A percentile compares a stretch with the other conserved stretches of the same genome.
phyloP scores from a whole-genome alignment of 2,888 invertebrate species.

The Watsonalla binaria region DNA sequence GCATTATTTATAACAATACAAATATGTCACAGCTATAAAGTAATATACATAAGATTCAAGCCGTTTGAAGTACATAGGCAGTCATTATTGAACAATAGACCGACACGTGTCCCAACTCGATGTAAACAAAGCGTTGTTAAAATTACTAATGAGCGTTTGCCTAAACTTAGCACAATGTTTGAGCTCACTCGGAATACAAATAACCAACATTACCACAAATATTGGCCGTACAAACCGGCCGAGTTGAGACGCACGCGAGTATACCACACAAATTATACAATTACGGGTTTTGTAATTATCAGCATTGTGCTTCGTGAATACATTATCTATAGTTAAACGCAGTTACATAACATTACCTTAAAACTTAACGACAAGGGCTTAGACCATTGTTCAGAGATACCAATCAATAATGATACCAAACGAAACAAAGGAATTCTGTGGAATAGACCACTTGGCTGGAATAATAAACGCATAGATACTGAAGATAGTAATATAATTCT shows the following conservation, averaged over 20 bases:
- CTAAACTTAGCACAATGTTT: constrained; percentile 57
- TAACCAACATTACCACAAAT: constrained; percentile 35
- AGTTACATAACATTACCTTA: background rate
- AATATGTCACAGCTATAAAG: constrained; percentile 11
- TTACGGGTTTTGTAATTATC: constrained; percentile 1
- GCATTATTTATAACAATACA: background rate
- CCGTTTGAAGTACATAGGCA: constrained; percentile 11
- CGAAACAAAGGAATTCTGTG: too few species aligned
- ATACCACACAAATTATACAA: constrained; percentile 5
- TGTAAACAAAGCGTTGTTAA: constrained; percentile 60
- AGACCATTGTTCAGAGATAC: background rate
- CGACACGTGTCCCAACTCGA: constrained; percentile 36
- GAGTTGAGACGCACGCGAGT: constrained; percentile 11
- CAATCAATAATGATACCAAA: background rate
- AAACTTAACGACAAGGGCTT: background rate
- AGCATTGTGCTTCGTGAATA: background rate
- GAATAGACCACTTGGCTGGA: too few species aligned
- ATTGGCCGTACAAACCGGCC: constrained; percentile 34
- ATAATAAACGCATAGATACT: too few species aligned
- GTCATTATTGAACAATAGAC: constrained; percentile 25
- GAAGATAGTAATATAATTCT: too few species aligned
- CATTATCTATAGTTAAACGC: background rate
- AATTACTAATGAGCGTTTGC: constrained; percentile 66
- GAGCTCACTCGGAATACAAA: constrained; percentile 53
- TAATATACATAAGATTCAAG: constrained; percentile 14